phyloP scores from a whole-genome alignment of 2,797 vertebrate genomes.

The Sebastes flavidus region DNA sequence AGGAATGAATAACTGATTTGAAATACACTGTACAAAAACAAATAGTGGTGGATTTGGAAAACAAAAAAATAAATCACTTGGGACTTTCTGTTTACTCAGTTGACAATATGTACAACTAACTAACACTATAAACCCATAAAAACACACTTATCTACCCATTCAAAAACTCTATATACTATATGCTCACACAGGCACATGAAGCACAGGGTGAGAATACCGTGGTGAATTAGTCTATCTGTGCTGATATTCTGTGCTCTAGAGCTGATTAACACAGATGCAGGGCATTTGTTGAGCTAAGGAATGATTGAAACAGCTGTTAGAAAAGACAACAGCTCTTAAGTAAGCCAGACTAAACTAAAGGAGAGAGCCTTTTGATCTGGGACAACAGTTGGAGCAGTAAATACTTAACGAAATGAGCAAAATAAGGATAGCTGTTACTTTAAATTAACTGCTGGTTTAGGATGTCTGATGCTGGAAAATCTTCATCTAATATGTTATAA shows the following conservation, averaged over 20 bases:
- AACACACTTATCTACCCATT: not conserved
- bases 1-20: not conserved
- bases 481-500: not conserved
- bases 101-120: not conserved
- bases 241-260: slow-evolving; percentile 1
- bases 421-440: not conserved
- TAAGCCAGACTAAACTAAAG: slow-evolving; percentile 3
- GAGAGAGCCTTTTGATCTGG: slow-evolving; percentile 25
- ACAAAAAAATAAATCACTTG: not conserved
- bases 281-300: slow-evolving; percentile 9
- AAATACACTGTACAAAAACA: not conserved
- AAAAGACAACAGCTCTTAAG: slow-evolving; percentile 44
- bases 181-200: not conserved
- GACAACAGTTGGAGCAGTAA: slow-evolving; percentile 1
- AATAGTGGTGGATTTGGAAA: not conserved
- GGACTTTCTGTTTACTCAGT: not conserved
- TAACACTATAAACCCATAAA: not conserved
- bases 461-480: not conserved
- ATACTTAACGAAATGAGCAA: not conserved
- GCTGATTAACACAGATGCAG: slow-evolving; percentile 2
- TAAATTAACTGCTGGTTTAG: not conserved
- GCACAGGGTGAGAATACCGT: not conserved
- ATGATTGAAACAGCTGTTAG: slow-evolving; percentile 60
- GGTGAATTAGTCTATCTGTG: not conserved
- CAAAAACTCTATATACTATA: not conserved